phyloP scores from a whole-genome alignment of 2,113 vertebrate genomes.

The Tachysurus fulvidraco region DNA sequence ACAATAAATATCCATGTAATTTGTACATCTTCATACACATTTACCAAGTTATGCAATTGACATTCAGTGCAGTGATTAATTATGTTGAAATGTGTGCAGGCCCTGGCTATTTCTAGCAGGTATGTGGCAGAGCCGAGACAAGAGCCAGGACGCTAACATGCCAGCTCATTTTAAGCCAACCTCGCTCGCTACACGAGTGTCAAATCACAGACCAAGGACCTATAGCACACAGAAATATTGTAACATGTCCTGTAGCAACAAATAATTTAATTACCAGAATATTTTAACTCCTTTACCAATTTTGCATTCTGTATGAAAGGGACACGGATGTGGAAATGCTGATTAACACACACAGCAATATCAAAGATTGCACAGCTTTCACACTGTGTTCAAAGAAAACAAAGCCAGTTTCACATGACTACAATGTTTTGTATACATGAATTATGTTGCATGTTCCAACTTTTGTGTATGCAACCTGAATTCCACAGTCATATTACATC shows the following conservation, averaged over 20 bases:
- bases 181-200: background rate
- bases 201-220: background rate
- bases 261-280: background rate
- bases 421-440: background rate
- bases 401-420: too few relatives aligned
- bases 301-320: background rate
- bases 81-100: background rate
- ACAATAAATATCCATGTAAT: background rate
- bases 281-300: background rate
- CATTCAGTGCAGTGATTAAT: conserved; percentile 1
- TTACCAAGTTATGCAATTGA: background rate
- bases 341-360: background rate
- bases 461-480: too few relatives aligned
- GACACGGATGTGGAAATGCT: background rate
- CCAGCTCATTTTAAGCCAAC: background rate
- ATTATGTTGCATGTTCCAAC: background rate
- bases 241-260: background rate
- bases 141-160: background rate
- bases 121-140: background rate
- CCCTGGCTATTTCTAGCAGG: conserved; percentile 53
- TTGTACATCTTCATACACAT: background rate
- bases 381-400: background rate
- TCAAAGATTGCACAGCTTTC: background rate
- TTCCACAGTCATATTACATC: too few relatives aligned
- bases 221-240: background rate